Evolutionary conservation across 2,888 invertebrate species (phyloP).

Genomic region (Exephanes ischioxanthus): DNA sequence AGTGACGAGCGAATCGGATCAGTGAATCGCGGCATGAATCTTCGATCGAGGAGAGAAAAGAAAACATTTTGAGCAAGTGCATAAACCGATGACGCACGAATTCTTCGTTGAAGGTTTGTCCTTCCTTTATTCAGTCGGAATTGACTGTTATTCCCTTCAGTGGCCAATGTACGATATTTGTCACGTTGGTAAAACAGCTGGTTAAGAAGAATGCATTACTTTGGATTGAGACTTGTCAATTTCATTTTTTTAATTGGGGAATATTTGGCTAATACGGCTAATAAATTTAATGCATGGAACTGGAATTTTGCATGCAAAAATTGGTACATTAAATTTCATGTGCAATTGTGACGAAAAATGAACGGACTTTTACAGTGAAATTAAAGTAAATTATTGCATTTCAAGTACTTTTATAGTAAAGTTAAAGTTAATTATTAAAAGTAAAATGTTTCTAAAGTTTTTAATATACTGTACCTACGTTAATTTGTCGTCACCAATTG

Average conservation of each 20-base stretch:
- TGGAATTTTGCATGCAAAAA: too few species aligned
- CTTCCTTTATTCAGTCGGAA: background rate
- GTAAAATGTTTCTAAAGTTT: too few species aligned
- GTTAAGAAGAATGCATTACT: background rate
- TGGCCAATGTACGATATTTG: background rate
- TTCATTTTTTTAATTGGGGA: background rate
- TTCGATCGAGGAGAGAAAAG: conserved; percentile 31
- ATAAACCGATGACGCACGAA: conserved; percentile 26
- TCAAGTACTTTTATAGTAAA: too few species aligned
- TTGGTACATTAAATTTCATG: too few species aligned
- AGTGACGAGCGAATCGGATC: conserved; percentile 60
- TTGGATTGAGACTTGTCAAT: background rate
- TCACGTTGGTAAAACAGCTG: background rate
- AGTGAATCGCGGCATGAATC: conserved; percentile 18
- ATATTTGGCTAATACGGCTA: background rate
- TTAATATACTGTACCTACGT: too few species aligned
- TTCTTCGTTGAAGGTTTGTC: conserved; percentile 26
- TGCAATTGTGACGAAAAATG: too few species aligned
- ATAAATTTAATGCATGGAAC: too few species aligned
- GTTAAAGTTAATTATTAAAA: too few species aligned
- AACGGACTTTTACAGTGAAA: too few species aligned
- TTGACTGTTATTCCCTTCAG: background rate
- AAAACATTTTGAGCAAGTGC: background rate
- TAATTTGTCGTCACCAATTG: too few species aligned
- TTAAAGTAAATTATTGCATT: too few species aligned